Percentiles rank a stretch among this genome's conserved stretches.
These are phyloP conservation scores for Cephalotes varians DNA, from an alignment of 2,888 invertebrate species.

Conservation along the genomic window DNA sequence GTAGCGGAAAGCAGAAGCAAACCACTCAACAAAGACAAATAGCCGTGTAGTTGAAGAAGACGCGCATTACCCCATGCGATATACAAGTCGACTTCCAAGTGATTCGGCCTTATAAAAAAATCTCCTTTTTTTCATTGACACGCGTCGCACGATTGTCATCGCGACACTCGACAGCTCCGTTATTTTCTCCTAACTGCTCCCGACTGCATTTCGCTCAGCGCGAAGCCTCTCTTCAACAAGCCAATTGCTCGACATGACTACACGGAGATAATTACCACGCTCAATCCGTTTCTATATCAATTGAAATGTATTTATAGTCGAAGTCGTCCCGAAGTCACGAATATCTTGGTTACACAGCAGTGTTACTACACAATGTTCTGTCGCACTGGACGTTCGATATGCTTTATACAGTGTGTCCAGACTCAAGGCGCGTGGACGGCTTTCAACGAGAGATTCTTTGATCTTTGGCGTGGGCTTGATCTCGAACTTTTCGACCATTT, in stretches of 20 bases:
- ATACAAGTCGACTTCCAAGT: not conserved
- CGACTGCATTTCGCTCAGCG: not conserved
- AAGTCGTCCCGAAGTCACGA: not conserved
- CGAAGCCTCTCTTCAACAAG: not conserved
- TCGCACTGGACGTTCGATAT: not conserved
- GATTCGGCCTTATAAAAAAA: not conserved
- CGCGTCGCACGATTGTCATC: not conserved
- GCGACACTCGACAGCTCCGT: not conserved
- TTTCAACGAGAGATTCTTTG: constrained; percentile 30
- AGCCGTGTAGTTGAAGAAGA: not conserved
- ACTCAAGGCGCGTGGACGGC: not conserved
- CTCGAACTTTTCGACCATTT: constrained; percentile 19
- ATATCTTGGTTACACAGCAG: not conserved
- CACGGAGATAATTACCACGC: constrained; percentile 3
- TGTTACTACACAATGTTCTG: not conserved
- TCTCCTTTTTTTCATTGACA: not conserved
- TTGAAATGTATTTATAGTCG: constrained; percentile 7
- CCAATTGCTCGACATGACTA: constrained; percentile 24
- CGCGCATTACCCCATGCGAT: not conserved
- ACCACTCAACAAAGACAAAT: constrained; percentile 34
- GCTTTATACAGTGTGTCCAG: not conserved
- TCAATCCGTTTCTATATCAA: constrained; percentile 7
- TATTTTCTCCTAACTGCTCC: constrained; percentile 1
- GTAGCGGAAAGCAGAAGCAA: constrained; percentile 4
- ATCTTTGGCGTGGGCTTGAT: constrained; percentile 29